These are phyloP conservation scores for Drosophila teissieri DNA, from an alignment of 1,140 invertebrate species.

Conservation along the genomic window DNA sequence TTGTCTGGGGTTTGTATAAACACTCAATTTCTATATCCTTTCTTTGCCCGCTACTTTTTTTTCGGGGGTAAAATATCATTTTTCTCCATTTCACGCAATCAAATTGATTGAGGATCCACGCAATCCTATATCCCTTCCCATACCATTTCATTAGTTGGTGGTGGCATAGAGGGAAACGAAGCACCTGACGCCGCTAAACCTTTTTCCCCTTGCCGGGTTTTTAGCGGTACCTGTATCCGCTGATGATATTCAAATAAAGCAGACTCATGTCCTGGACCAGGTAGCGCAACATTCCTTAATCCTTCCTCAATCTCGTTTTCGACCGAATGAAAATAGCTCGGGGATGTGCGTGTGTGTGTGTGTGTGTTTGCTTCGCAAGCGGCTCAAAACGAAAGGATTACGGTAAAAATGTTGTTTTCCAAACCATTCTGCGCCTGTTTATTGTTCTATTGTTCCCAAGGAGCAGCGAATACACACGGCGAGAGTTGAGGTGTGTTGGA, in stretches of 20 bases:
- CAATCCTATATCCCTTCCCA: constrained; percentile 18
- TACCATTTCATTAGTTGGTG: constrained; percentile 22
- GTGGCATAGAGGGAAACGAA: not conserved
- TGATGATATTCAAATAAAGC: constrained; percentile 69
- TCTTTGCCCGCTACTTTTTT: constrained; percentile 8
- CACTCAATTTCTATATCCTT: constrained; percentile 40
- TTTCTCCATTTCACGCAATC: constrained; percentile 78
- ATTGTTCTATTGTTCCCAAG: constrained; percentile 55
- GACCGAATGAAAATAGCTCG: constrained; percentile 69
- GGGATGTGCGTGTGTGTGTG: constrained; percentile 17
- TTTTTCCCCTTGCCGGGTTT: constrained; percentile 32
- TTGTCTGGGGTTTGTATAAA: constrained; percentile 56
- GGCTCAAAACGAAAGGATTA: constrained; percentile 82
- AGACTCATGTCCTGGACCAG: constrained; percentile 59
- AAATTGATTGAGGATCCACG: constrained; percentile 56
- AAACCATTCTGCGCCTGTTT: constrained; percentile 45
- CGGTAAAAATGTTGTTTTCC: constrained; percentile 72
- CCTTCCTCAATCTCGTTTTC: constrained; percentile 80
- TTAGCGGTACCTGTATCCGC: constrained; percentile 26
- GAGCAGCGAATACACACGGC: constrained; percentile 2
- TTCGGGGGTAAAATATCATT: constrained; percentile 59
- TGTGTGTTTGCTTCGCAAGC: constrained; percentile 63
- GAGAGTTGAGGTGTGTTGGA: constrained; percentile 5
- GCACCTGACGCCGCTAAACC: constrained; percentile 58
- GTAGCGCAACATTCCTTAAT: constrained; percentile 58